Conservation (phyloP, 1,140 invertebrate genomes). For the Alviniconcha marisindica region DNA sequence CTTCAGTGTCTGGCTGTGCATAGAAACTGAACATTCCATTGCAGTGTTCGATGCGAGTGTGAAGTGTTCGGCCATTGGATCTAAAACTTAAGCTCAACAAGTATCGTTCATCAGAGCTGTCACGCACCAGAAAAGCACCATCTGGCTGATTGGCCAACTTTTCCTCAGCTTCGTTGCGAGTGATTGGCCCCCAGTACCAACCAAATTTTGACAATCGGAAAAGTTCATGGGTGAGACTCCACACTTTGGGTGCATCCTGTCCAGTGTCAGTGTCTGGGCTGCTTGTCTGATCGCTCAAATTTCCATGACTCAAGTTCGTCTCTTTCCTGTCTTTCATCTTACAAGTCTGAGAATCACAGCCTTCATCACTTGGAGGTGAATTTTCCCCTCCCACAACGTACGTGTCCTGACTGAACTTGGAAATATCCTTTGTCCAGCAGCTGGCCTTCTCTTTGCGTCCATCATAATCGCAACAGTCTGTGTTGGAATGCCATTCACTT, state of each 20-base stretch:
- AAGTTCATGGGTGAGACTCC: constrained; percentile 79
- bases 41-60: constrained; percentile 84
- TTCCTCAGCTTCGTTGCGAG: constrained; percentile 81
- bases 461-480: constrained; percentile 56
- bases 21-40: constrained; percentile 83
- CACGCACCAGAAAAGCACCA: constrained; percentile 87
- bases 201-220: constrained; percentile 81
- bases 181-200: constrained; percentile 84
- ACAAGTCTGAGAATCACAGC: constrained; percentile 30
- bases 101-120: constrained; percentile 85
- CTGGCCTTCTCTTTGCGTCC: constrained; percentile 64
- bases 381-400: constrained; percentile 29
- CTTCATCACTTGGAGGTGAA: constrained; percentile 23
- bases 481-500: constrained; percentile 65
- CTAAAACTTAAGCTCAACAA: constrained; percentile 85
- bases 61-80: constrained; percentile 84
- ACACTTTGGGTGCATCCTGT: constrained; percentile 59
- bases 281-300: neutral
- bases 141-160: constrained; percentile 84
- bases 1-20: constrained; percentile 81
- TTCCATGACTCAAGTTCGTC: neutral
- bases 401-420: constrained; percentile 59
- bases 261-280: neutral
- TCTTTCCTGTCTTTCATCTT: constrained; percentile 33
- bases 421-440: constrained; percentile 68